Base-by-base conservation (phyloP, 2,888 invertebrate species). In the Dynastes tityus region DNA sequence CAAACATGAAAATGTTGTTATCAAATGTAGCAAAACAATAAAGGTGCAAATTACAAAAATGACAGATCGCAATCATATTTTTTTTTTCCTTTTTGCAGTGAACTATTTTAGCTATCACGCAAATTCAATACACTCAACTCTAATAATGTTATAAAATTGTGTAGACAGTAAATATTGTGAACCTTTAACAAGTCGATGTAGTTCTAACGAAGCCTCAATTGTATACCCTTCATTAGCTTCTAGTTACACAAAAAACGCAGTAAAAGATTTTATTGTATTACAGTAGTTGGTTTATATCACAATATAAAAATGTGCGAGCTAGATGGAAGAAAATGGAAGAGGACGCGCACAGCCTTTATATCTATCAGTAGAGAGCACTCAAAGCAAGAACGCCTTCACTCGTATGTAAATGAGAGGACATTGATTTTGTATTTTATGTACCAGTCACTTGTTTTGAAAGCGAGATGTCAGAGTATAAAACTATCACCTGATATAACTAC, bases 401-500 rank as follows among this genome's bases (percentile, higher is more conserved):
- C 75, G 81, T 83, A 85, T 85, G 85, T 84, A 85, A 85, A 85
- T 85, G 83, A 82, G 79, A 78, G 76, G 70, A 78, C 82, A 79
- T 82, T 78, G 81, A 81, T 80, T 79, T 82, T 80, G 80, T 82
- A 83, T 84, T 84, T 85, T 85, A 85, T 83, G 83, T 80, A 74
- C 81, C 82, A 80, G 82, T 79, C 81, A 80, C 82, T 84, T 83
- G 83, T 84, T 81, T 82, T 81, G 81, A 82, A 81, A 79, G 81
- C 82, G 82, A 82, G 83, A 83, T 83, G 87, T 86, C 86, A 86
- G 84, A 84, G 83, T 85, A 87, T 87, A 86, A 87, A 87, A 87
- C 85, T 86, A 87, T 87, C 87, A 87, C 87, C 86, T 86, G 84
- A 86, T 85, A 85, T 86, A 86, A 87, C 84, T 85, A 85, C 86